phyloP scores from a whole-genome alignment of 92 coral and sea anemone genomes.

The Porites rus region DNA sequence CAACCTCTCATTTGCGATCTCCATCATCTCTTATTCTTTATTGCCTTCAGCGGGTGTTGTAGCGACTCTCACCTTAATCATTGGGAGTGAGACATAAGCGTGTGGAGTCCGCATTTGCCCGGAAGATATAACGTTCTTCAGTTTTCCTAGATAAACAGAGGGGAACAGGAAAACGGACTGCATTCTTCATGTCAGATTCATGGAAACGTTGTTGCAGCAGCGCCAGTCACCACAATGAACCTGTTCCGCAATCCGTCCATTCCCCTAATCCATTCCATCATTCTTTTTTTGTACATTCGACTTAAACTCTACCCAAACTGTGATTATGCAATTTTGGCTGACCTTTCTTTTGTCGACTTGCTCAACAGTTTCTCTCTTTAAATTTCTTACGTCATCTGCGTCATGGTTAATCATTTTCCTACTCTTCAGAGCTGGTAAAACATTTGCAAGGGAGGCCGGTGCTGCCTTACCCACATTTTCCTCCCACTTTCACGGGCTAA shows the following conservation, averaged over 20 bases:
- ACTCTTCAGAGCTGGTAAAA: too few species aligned
- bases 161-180: too few species aligned
- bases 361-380: slow-evolving; percentile 18
- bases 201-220: background rate
- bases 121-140: too few species aligned
- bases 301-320: background rate
- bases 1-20: too few species aligned
- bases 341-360: slow-evolving; percentile 2
- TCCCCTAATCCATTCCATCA: background rate
- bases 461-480: background rate
- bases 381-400: background rate
- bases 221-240: background rate
- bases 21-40: too few species aligned
- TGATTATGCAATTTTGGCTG: background rate
- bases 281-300: slow-evolving; percentile 9
- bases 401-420: background rate
- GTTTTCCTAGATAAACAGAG: too few species aligned
- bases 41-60: too few species aligned
- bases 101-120: too few species aligned
- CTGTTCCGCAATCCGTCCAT: background rate
- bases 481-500: background rate
- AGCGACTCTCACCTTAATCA: too few species aligned
- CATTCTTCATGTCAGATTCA: background rate
- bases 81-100: too few species aligned
- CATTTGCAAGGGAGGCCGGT: background rate